phyloP scores from a whole-genome alignment of 2,888 invertebrate genomes.

The Drosophila niveifrons region DNA sequence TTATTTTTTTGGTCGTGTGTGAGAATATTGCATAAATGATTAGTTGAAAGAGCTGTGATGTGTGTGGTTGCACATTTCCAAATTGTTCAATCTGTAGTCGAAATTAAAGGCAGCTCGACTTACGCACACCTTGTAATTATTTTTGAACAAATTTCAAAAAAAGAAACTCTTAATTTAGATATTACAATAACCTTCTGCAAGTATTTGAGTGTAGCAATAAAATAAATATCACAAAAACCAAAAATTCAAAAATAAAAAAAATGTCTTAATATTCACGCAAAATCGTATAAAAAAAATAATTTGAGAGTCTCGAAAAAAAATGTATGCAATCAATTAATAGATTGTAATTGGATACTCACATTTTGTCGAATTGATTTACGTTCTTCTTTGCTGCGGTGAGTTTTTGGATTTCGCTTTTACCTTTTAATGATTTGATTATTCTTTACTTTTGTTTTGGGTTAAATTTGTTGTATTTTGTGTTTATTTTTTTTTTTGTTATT shows the following conservation, averaged over 20 bases:
- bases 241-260: background rate
- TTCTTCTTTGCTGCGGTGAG: conserved; percentile 1
- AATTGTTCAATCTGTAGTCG: background rate
- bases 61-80: background rate
- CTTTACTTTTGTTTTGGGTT: conserved; percentile 8
- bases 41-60: background rate
- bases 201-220: background rate
- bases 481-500: too few relatives aligned
- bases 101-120: background rate
- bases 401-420: conserved; percentile 6
- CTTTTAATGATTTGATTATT: conserved; percentile 17
- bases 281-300: background rate
- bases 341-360: conserved; percentile 32
- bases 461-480: background rate
- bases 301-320: background rate
- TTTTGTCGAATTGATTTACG: conserved; percentile 24
- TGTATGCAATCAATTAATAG: too few relatives aligned
- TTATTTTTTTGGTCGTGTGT: too few relatives aligned
- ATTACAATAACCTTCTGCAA: conserved; percentile 10
- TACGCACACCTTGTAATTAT: background rate
- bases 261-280: background rate
- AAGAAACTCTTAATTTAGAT: too few relatives aligned
- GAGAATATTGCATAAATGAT: background rate
- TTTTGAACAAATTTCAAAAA: too few relatives aligned
- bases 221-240: background rate